A percentile compares a stretch with the other conserved stretches of the same genome.
phyloP scores from a whole-genome alignment of 2,888 invertebrate genomes.

The Ectemnius lituratus region DNA sequence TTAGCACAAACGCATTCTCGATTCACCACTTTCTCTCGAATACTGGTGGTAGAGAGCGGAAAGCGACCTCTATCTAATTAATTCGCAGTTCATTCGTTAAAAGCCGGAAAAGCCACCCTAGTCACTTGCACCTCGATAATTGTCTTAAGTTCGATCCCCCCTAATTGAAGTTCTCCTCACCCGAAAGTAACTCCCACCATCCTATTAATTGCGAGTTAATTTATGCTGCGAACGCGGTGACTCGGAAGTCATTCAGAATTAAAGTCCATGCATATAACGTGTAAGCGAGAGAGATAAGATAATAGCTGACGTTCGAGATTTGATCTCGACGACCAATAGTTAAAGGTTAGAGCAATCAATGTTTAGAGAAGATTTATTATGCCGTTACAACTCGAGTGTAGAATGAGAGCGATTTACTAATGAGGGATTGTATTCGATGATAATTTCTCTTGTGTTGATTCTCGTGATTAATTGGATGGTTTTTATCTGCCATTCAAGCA shows the following conservation, averaged over 20 bases:
- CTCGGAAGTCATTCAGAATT: neutral
- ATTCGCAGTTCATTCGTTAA: conserved; percentile 70
- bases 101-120: conserved; percentile 69
- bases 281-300: too few species aligned
- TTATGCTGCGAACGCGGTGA: conserved; percentile 33
- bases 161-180: conserved; percentile 67
- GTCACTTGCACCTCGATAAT: conserved; percentile 60
- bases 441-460: too few species aligned
- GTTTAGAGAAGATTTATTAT: too few species aligned
- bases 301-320: too few species aligned
- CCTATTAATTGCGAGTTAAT: conserved; percentile 54
- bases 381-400: too few species aligned
- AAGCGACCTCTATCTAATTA: conserved; percentile 64
- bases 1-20: conserved; percentile 63
- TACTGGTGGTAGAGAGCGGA: conserved; percentile 21
- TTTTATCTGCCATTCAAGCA: too few species aligned
- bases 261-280: too few species aligned
- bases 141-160: conserved; percentile 64
- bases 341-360: too few species aligned
- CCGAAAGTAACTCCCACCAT: conserved; percentile 36
- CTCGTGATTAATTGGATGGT: too few species aligned
- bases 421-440: too few species aligned
- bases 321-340: too few species aligned
- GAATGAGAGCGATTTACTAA: too few species aligned
- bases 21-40: conserved; percentile 37